These are phyloP conservation scores for Apis laboriosa DNA, from an alignment of 1,140 invertebrate species.

Conservation along the genomic window DNA sequence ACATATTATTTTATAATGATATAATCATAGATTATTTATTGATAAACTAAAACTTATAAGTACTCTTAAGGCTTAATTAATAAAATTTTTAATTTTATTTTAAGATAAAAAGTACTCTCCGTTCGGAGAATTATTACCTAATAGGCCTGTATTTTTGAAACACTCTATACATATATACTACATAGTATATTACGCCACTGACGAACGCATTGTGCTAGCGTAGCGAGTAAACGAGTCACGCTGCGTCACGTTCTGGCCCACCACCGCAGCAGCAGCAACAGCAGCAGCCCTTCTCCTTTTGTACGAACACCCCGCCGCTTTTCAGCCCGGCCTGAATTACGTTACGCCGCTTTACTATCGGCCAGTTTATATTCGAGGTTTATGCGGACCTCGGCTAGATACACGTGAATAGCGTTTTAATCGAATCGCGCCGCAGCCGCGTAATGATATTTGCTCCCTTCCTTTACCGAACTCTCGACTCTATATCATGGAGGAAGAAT, in stretches of 20 bases:
- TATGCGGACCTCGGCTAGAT: constrained; percentile 33
- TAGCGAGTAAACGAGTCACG: constrained; percentile 75
- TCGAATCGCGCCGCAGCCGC: constrained; percentile 33
- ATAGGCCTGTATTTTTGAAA: neutral
- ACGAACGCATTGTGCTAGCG: constrained; percentile 73
- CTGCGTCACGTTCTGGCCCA: constrained; percentile 72
- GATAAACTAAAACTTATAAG: too few species aligned
- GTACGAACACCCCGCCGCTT: constrained; percentile 52
- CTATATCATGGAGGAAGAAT: neutral
- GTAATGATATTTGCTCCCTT: constrained; percentile 35
- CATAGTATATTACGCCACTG: constrained; percentile 56
- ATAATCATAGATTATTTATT: too few species aligned
- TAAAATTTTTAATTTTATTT: neutral
- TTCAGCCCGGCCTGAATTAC: constrained; percentile 60
- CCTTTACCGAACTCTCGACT: neutral
- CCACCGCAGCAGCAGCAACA: constrained; percentile 37
- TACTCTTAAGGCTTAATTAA: too few species aligned
- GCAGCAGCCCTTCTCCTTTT: constrained; percentile 54
- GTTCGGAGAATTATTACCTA: too few species aligned
- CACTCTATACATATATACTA: neutral
- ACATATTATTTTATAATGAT: too few species aligned
- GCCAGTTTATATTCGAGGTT: constrained; percentile 51
- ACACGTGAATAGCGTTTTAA: constrained; percentile 42
- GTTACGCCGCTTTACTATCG: constrained; percentile 59
- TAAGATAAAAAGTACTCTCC: too few species aligned